A percentile compares a stretch with the other conserved stretches of the same genome.
Conservation (phyloP, 2,888 invertebrate genomes). For the Dasysyrphus albostriatus region DNA sequence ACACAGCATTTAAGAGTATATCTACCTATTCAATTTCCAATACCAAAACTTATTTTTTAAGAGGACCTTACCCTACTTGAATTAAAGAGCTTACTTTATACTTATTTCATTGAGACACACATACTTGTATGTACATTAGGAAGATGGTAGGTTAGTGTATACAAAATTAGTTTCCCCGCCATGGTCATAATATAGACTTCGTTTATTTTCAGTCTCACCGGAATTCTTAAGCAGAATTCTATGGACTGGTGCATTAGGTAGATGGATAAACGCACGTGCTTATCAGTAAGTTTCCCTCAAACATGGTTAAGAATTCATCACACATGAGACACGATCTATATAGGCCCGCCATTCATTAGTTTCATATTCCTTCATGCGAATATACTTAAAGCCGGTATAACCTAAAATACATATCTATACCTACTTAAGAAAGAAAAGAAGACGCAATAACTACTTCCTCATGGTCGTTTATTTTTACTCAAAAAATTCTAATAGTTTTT, state of each 20-base stretch:
- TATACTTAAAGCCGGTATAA: neutral
- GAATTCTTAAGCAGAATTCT: constrained; percentile 1
- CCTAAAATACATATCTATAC: constrained; percentile 22
- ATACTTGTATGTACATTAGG: too few species aligned
- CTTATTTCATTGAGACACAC: too few species aligned
- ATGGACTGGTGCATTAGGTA: neutral
- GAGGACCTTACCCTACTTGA: too few species aligned
- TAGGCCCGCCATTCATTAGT: constrained; percentile 44
- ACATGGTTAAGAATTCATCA: constrained; percentile 70
- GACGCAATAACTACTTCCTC: neutral
- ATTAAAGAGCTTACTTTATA: too few species aligned
- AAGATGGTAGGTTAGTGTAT: neutral
- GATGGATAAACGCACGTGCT: constrained; percentile 56
- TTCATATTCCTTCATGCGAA: neutral
- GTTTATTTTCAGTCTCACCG: constrained; percentile 1
- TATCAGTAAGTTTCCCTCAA: constrained; percentile 63
- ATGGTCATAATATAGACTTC: neutral
- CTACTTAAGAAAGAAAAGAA: constrained; percentile 11
- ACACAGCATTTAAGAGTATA: too few species aligned
- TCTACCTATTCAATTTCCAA: too few species aligned
- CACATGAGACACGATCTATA: constrained; percentile 56
- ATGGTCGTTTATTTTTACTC: neutral
- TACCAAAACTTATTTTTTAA: too few species aligned
- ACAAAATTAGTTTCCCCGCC: neutral
- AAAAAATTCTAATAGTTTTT: neutral